phyloP scores from a whole-genome alignment of 2,888 invertebrate species.

The Oxycera nigricornis region DNA sequence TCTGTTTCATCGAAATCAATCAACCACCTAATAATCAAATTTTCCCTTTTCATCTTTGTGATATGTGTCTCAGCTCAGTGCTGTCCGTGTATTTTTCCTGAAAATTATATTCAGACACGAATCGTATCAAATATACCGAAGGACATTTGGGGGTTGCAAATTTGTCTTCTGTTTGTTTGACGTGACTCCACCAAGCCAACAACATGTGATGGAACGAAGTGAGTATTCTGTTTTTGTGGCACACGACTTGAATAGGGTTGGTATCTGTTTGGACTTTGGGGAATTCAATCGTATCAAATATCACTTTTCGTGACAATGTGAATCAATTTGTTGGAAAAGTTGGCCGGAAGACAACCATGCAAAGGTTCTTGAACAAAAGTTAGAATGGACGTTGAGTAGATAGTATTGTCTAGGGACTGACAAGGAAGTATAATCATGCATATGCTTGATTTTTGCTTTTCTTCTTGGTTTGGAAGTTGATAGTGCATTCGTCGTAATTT shows the following conservation, averaged over 20 bases:
- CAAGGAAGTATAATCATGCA: background rate
- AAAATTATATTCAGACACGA: conserved; percentile 27
- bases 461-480: background rate
- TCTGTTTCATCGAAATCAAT: conserved; percentile 31
- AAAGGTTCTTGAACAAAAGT: background rate
- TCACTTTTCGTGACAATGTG: conserved; percentile 37
- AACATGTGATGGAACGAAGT: background rate
- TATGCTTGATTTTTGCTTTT: background rate
- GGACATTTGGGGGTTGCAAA: conserved; percentile 5
- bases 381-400: background rate
- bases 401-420: background rate
- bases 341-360: background rate
- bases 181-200: background rate
- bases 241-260: conserved; percentile 18
- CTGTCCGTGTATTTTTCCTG: background rate
- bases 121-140: background rate
- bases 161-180: background rate
- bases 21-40: conserved; percentile 39
- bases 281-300: conserved; percentile 37
- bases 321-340: conserved; percentile 21
- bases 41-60: conserved; percentile 36
- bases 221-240: too few relatives aligned
- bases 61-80: background rate
- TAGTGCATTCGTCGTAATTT: too few relatives aligned
- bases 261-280: conserved; percentile 1